Conservation (phyloP, 2,113 vertebrate genomes). For the Jaculus jaculus region DNA sequence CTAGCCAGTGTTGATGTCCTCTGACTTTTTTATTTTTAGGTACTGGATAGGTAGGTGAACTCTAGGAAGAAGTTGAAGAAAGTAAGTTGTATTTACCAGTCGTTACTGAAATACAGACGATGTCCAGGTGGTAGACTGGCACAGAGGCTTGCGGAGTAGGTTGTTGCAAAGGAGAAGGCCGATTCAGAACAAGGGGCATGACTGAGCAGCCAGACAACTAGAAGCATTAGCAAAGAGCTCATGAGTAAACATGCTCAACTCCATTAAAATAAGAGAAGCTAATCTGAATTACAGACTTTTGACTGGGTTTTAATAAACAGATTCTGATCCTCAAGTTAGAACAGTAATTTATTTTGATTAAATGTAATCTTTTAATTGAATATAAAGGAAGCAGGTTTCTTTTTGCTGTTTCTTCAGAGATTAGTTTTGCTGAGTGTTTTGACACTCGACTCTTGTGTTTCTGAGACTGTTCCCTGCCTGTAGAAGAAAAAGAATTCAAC, state of each 20-base stretch:
- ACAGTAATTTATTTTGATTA: slow-evolving; percentile 22
- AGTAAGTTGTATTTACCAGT: background rate
- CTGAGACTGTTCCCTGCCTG: background rate
- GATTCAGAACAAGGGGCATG: background rate
- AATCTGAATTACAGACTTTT: background rate
- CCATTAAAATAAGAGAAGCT: background rate
- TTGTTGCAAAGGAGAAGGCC: background rate
- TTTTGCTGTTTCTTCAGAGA: background rate
- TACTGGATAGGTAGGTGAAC: background rate
- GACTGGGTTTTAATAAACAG: background rate
- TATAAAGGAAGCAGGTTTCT: background rate
- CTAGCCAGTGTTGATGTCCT: background rate
- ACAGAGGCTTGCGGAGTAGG: background rate
- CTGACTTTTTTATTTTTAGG: background rate
- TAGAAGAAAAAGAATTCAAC: background rate
- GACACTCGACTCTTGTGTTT: slow-evolving; percentile 25
- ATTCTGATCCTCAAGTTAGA: background rate
- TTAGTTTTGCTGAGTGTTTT: slow-evolving; percentile 35
- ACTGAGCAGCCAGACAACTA: background rate
- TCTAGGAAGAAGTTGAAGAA: background rate
- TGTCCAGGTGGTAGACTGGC: background rate
- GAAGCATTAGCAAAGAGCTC: background rate
- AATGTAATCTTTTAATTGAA: background rate
- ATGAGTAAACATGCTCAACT: slow-evolving; percentile 14
- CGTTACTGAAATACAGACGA: slow-evolving; percentile 6